Base-by-base conservation (phyloP, 2,888 invertebrate genomes). In the Macaria liturata region DNA sequence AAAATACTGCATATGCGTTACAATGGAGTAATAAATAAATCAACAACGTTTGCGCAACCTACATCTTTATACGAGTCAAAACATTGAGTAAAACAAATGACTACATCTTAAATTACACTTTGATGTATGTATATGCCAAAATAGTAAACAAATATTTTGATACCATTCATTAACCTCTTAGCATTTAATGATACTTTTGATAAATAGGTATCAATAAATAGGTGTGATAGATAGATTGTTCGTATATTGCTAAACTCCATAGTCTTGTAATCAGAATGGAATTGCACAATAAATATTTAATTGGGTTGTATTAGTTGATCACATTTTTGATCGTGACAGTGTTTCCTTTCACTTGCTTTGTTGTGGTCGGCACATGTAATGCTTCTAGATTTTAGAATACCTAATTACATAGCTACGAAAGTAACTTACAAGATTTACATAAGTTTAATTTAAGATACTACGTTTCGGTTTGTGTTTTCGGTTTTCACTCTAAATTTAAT, bases 221-320 rank as follows among this genome's bases (percentile, higher is more conserved):
- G 70, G 74, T 72, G 74, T 88, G 84, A 88, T 87, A 80, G 84
- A 88, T 87, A 80, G 76, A 88, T 87, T 75, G 77, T 75, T 65
- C 59, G 69, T 69, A 69, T 63, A 72, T 91, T 89, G 76, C 87
- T 80, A 86, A 83, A 88, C 80, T 72, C 69, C 75, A 71, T 76
- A 73, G 74, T 80, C 77, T 78, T 78, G 74, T 81, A 83, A 83
- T 80, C 80, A 79, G 74, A 70, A 71, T 47, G 43, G 50, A 71
- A 75, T 90, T 89, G 72, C 89, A 81, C 86, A 90, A 88, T 84
- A 78, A 75, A 80, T 70, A 80, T 85, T 84, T 87, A 83, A 88
- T 89, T 84, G 83, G 81, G 77, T 84, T 83, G 69, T 84, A 82
- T 83, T 81, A 85, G 81, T 76, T 83, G 84, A 84, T 86, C 81